A percentile compares a stretch with the other conserved stretches of the same genome.
These are phyloP conservation scores for Anguilla marmorata DNA, from an alignment of 2,797 vertebrate genomes.

Conservation along the genomic window DNA sequence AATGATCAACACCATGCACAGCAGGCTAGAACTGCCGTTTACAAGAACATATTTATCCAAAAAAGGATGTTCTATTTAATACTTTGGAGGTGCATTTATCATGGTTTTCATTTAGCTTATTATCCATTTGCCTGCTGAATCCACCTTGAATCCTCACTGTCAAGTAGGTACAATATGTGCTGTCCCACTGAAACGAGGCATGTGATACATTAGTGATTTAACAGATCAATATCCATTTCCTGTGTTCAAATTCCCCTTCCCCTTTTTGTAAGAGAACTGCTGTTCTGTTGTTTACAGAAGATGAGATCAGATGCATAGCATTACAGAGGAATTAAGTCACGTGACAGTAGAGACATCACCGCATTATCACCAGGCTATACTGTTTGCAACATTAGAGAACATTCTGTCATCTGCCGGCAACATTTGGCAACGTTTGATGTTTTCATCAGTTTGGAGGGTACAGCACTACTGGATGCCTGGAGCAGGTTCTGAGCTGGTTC, in stretches of 20 bases:
- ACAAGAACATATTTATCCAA: not conserved
- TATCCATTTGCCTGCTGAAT: not conserved
- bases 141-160: too few species aligned
- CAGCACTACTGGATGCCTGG: not conserved
- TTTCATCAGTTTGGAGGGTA: not conserved
- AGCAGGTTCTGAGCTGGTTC: constrained; percentile 7
- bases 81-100: not conserved
- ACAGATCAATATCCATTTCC: constrained; percentile 20
- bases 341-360: not conserved
- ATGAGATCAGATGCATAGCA: not conserved
- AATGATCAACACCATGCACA: not conserved
- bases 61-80: not conserved
- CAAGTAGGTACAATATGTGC: not conserved
- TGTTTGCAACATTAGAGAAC: not conserved
- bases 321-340: not conserved
- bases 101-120: not conserved
- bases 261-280: constrained; percentile 1
- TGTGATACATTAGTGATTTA: not conserved
- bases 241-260: not conserved
- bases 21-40: not conserved
- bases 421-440: not conserved
- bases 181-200: not conserved
- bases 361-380: not conserved
- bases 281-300: not conserved
- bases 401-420: not conserved